Conservation (phyloP, 2,888 invertebrate species). For the Tenthredo mesomela region DNA sequence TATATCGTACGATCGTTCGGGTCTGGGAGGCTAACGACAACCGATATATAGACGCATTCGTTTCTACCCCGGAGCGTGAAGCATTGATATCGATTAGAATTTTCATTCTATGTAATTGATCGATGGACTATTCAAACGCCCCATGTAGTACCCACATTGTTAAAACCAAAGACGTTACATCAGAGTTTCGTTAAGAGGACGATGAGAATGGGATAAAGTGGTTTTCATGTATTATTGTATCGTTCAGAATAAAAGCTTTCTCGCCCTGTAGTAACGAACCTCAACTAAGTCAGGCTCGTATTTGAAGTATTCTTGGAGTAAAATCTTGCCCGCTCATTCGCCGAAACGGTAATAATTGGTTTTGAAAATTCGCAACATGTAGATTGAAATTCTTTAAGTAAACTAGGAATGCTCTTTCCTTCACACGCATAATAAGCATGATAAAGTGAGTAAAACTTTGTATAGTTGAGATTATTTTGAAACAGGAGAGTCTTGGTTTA, state of each 20-base stretch:
- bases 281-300: not conserved
- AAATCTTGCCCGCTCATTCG: not conserved
- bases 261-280: not conserved
- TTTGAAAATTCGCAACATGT: not conserved
- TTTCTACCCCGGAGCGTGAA: not conserved
- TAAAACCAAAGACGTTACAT: not conserved
- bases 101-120: conserved; percentile 1
- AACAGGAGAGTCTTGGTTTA: not conserved
- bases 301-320: not conserved
- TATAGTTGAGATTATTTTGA: not conserved
- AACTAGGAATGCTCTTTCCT: too few relatives aligned
- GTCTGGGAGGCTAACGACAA: not conserved
- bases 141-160: not conserved
- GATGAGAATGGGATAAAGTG: not conserved
- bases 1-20: not conserved
- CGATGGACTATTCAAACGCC: not conserved
- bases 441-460: not conserved
- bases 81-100: conserved; percentile 22
- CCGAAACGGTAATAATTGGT: not conserved
- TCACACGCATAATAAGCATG: not conserved
- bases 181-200: not conserved
- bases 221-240: not conserved
- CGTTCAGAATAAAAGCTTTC: not conserved
- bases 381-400: not conserved
- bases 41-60: not conserved